Percentiles rank a stretch among this genome's conserved stretches.
Conservation (phyloP, 2,113 vertebrate genomes). For the Alligator sinensis region DNA sequence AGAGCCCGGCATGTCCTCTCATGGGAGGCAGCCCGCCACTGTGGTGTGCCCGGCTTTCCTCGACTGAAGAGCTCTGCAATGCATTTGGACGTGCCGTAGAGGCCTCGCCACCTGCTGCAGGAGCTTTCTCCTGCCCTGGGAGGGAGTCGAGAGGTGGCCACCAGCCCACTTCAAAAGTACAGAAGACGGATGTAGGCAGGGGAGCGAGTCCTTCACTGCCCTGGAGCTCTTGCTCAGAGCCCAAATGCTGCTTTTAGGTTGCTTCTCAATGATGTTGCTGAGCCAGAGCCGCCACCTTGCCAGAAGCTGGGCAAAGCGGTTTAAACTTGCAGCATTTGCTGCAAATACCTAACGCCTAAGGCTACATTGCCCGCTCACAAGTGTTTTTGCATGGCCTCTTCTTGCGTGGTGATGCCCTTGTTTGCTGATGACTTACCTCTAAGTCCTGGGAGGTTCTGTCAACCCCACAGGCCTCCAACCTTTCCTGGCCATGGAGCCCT, state of each 20-base stretch:
- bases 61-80: not conserved
- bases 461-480: not conserved
- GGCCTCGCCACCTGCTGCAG: too few species aligned
- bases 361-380: not conserved
- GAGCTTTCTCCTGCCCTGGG: not conserved
- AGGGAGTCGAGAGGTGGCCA: not conserved
- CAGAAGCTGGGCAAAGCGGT: not conserved
- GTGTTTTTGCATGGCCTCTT: not conserved
- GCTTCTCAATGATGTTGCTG: not conserved
- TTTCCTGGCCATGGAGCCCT: not conserved
- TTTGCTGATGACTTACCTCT: not conserved
- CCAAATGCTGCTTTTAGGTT: not conserved
- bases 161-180: not conserved
- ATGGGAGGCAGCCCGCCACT: too few species aligned
- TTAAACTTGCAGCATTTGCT: not conserved
- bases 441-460: not conserved
- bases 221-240: not conserved
- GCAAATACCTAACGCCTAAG: not conserved
- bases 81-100: too few species aligned
- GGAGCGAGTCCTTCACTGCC: not conserved
- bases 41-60: too few species aligned
- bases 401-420: not conserved
- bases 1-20: too few species aligned
- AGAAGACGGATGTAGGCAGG: not conserved
- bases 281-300: not conserved